Percentiles rank a stretch among this genome's conserved stretches.
Evolutionary conservation across 1,140 invertebrate species (phyloP).

Genomic region (Drosophila pachea): DNA sequence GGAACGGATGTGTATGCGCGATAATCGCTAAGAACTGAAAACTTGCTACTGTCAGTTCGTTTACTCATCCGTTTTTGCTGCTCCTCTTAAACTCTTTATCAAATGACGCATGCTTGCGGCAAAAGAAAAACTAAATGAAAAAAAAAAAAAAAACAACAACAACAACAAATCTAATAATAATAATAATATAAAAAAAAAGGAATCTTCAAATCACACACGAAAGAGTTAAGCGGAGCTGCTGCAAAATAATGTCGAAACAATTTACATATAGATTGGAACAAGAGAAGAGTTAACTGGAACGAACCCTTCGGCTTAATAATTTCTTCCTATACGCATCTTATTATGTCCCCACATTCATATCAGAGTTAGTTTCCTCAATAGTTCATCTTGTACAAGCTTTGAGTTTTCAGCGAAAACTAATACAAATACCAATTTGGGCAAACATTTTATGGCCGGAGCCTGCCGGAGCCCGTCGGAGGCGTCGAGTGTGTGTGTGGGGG

Average conservation of each 20-base stretch:
- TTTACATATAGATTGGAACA: slow-evolving; percentile 76
- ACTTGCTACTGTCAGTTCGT: slow-evolving; percentile 39
- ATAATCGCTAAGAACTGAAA: slow-evolving; percentile 19
- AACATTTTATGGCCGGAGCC: slow-evolving; percentile 15
- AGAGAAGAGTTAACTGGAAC: slow-evolving; percentile 20
- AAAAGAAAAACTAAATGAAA: slow-evolving; percentile 10
- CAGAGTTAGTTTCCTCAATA: too few species aligned
- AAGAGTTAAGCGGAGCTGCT: slow-evolving; percentile 57
- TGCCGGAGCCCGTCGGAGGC: slow-evolving; percentile 6
- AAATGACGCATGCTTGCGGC: slow-evolving; percentile 67
- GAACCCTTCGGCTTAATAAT: too few species aligned
- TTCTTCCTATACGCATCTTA: too few species aligned
- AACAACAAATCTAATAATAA: not conserved
- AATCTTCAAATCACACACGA: slow-evolving; percentile 49
- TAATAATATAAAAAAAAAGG: not conserved
- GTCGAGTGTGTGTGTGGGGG: too few species aligned
- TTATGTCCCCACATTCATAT: too few species aligned
- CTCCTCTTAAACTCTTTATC: slow-evolving; percentile 54
- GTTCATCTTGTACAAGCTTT: too few species aligned
- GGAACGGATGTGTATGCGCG: too few species aligned
- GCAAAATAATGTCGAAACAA: slow-evolving; percentile 63
- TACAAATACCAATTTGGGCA: slow-evolving; percentile 21
- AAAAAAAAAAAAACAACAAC: slow-evolving; percentile 7
- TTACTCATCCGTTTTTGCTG: slow-evolving; percentile 15
- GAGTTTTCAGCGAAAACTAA: slow-evolving; percentile 5